These are phyloP conservation scores for Orthosia gracilis DNA, from an alignment of 2,888 invertebrate species.

Conservation along the genomic window DNA sequence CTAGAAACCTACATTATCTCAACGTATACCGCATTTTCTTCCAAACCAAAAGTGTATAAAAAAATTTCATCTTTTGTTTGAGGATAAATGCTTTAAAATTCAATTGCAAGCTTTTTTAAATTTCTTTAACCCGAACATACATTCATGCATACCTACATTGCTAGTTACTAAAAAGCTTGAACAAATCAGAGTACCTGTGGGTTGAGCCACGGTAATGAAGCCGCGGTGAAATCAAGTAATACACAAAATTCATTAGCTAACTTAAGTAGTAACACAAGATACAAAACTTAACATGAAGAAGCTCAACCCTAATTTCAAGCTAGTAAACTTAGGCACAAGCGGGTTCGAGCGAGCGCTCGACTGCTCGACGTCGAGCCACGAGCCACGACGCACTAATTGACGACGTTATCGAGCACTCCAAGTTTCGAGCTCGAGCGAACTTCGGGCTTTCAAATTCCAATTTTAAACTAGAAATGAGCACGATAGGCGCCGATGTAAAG, in stretches of 20 bases:
- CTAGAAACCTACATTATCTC: too few species aligned
- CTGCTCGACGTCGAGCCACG: slow-evolving; percentile 67
- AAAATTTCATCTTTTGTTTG: too few species aligned
- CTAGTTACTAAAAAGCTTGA: too few species aligned
- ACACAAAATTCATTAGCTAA: slow-evolving; percentile 9
- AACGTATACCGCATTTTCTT: too few species aligned
- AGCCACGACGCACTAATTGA: slow-evolving; percentile 85
- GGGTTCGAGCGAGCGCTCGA: slow-evolving; percentile 65
- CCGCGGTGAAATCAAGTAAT: not conserved
- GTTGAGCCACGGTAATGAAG: not conserved
- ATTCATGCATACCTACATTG: too few species aligned
- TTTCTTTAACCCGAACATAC: too few species aligned
- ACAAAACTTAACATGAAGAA: slow-evolving; percentile 41
- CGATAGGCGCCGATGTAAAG: slow-evolving; percentile 73
- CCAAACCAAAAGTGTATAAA: too few species aligned
- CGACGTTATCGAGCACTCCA: slow-evolving; percentile 84
- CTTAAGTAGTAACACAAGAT: slow-evolving; percentile 11
- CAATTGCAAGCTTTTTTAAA: too few species aligned
- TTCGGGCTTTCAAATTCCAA: slow-evolving; percentile 82
- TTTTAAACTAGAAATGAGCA: slow-evolving; percentile 84
- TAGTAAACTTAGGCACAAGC: slow-evolving; percentile 64
- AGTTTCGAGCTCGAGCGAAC: slow-evolving; percentile 80
- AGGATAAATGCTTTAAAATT: too few species aligned
- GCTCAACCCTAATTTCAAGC: slow-evolving; percentile 64
- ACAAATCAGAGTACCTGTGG: not conserved